Conservation (phyloP, 2,888 invertebrate species). For the Urechis unicinctus region DNA sequence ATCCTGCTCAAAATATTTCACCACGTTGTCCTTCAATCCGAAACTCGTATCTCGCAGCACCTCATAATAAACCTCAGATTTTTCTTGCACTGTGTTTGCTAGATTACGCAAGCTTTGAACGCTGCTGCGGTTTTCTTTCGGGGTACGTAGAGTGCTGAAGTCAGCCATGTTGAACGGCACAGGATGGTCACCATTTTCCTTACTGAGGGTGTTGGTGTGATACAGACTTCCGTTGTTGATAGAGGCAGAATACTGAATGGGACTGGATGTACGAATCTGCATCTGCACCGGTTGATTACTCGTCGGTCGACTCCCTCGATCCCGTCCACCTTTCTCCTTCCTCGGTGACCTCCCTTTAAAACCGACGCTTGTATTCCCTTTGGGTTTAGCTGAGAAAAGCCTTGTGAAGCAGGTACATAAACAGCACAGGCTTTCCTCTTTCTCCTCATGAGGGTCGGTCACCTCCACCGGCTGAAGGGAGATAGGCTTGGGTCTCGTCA, state of each 20-base stretch:
- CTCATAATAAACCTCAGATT: constrained; percentile 24
- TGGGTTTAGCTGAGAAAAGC: constrained; percentile 8
- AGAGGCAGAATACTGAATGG: not conserved
- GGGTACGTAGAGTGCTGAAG: not conserved
- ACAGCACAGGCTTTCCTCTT: constrained; percentile 22
- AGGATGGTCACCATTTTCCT: not conserved
- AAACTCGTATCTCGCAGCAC: constrained; percentile 27
- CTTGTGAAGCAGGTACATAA: constrained; percentile 30
- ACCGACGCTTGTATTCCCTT: too few species aligned
- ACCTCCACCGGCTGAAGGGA: constrained; percentile 3
- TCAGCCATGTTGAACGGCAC: not conserved
- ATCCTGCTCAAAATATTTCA: constrained; percentile 44
- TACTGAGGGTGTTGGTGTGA: not conserved
- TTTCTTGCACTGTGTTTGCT: constrained; percentile 18
- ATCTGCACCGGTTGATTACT: not conserved
- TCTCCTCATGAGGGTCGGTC: constrained; percentile 16
- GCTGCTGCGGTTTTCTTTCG: not conserved
- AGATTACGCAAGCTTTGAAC: constrained; percentile 8
- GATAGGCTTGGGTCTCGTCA: constrained; percentile 6
- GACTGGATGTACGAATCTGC: not conserved
- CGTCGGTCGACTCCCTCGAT: not conserved
- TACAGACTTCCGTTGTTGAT: too few species aligned
- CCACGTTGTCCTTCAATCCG: constrained; percentile 21
- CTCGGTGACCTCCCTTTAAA: too few species aligned
- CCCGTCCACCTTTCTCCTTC: not conserved